Percentiles rank a stretch among this genome's conserved stretches.
phyloP scores from a whole-genome alignment of 1,140 invertebrate genomes.

The Drosophila nigromelanica region DNA sequence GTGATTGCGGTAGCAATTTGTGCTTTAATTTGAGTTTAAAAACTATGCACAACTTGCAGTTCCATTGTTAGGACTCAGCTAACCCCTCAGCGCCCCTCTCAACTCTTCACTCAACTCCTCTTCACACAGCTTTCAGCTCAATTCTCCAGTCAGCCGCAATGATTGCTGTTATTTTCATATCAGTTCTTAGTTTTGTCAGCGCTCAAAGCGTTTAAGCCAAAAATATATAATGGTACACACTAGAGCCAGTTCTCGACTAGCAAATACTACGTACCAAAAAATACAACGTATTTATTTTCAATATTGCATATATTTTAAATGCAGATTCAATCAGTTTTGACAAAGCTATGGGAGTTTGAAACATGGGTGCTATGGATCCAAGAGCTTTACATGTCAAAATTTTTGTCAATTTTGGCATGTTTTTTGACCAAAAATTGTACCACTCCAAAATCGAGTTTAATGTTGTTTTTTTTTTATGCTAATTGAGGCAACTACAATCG shows the following conservation, averaged over 20 bases:
- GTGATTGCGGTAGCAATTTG: slow-evolving; percentile 79
- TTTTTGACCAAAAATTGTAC: no score
- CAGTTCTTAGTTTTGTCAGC: slow-evolving; percentile 48
- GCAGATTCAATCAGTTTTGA: no score
- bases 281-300: no score
- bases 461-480: no score
- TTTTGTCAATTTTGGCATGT: no score
- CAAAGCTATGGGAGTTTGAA: no score
- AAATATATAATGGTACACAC: background rate
- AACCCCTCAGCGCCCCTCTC: background rate
- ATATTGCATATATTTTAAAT: no score
- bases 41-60: slow-evolving; percentile 70
- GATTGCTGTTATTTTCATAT: slow-evolving; percentile 60
- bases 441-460: no score
- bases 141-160: slow-evolving; percentile 1
- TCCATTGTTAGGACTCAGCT: slow-evolving; percentile 49
- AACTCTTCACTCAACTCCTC: background rate
- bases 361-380: no score
- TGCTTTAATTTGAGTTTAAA: slow-evolving; percentile 82
- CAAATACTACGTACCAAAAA: background rate
- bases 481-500: no score
- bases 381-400: no score
- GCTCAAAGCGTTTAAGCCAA: slow-evolving; percentile 43
- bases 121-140: slow-evolving; percentile 15
- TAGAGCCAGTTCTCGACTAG: background rate